A percentile compares a stretch with the other conserved stretches of the same genome.
phyloP scores from a whole-genome alignment of 2,113 vertebrate species.

The Passer domesticus region DNA sequence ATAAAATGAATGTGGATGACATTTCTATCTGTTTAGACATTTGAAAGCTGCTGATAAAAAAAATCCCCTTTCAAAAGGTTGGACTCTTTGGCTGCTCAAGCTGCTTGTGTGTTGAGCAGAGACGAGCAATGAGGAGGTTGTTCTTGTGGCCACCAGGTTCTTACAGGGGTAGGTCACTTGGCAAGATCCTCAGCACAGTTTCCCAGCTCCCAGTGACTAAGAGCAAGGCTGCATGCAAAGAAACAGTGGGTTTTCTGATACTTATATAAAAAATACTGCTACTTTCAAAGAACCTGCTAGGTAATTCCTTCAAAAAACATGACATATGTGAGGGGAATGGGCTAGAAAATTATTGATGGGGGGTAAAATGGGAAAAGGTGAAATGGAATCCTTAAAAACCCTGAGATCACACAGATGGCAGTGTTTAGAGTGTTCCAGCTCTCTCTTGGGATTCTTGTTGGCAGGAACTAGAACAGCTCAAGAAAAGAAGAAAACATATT shows the following conservation, averaged over 20 bases:
- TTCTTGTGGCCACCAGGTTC: not conserved
- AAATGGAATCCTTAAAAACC: not conserved
- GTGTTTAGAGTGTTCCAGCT: not conserved
- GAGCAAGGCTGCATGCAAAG: not conserved
- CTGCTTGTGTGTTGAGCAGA: not conserved
- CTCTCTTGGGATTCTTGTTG: not conserved
- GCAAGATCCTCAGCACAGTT: not conserved
- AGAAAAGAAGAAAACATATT: not conserved
- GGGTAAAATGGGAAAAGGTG: not conserved
- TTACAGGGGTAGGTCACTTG: not conserved
- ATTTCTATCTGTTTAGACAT: not conserved
- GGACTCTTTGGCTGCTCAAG: not conserved
- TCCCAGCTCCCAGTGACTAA: not conserved
- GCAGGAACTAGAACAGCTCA: not conserved
- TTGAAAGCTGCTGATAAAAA: not conserved
- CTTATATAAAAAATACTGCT: not conserved
- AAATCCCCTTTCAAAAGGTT: not conserved
- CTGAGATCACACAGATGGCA: not conserved
- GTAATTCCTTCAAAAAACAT: not conserved
- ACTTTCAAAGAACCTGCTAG: not conserved
- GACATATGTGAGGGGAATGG: not conserved
- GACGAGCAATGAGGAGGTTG: not conserved
- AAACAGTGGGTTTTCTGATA: not conserved
- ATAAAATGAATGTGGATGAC: not conserved
- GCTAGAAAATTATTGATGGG: not conserved